phyloP scores from a whole-genome alignment of 2,113 vertebrate species.

The Tachycineta bicolor region DNA sequence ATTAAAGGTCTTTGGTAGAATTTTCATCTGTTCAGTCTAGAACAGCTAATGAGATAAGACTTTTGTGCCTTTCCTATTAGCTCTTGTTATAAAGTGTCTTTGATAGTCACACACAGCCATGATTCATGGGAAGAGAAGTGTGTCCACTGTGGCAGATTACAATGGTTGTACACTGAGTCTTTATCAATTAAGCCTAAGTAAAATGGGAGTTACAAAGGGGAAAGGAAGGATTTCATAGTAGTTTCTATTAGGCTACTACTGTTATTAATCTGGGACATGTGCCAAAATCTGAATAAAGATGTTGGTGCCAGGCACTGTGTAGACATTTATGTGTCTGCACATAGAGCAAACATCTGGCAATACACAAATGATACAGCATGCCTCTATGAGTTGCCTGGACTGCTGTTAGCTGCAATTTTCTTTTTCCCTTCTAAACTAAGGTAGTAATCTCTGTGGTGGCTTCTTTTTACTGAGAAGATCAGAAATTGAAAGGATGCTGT shows the following conservation, averaged over 20 bases:
- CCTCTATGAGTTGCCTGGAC: neutral
- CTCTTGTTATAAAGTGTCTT: neutral
- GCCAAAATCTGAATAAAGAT: neutral
- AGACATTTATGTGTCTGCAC: neutral
- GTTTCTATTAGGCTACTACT: neutral
- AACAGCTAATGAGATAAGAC: neutral
- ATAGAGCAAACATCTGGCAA: neutral
- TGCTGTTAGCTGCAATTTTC: neutral
- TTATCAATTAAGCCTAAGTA: neutral
- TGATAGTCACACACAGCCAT: neutral
- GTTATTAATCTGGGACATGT: neutral
- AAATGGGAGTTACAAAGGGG: neutral
- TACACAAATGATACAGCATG: neutral
- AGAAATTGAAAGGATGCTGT: neutral
- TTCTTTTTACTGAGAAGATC: neutral
- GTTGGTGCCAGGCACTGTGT: neutral
- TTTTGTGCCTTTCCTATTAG: neutral
- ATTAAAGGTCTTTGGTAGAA: neutral
- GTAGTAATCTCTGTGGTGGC: neutral
- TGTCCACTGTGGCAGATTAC: neutral
- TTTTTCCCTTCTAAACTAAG: neutral
- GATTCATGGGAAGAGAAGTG: neutral
- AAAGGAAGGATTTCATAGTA: neutral
- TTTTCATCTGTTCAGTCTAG: neutral
- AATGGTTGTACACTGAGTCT: neutral